Base-by-base conservation (phyloP, 2,113 vertebrate species). In the Ancistrus triradiatus region DNA sequence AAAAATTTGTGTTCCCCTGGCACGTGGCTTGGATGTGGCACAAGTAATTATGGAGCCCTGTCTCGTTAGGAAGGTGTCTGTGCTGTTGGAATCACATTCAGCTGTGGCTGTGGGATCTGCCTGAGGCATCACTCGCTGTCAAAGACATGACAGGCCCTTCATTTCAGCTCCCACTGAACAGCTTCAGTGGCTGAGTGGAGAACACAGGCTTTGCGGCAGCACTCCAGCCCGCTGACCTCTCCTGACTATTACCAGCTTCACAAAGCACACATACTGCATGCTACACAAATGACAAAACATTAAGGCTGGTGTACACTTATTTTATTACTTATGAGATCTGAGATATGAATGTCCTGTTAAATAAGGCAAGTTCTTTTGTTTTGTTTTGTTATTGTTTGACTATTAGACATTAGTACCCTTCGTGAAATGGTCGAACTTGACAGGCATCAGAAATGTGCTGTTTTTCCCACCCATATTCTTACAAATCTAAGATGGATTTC, bases 61-160 rank as follows among this genome's bases (percentile, higher is more conserved):
- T 74, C 50, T 74, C 63, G 63, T 72, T 70, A 73, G 71, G 47
- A 77, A 27, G 42, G 68, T 15, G 63, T 28, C 66, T 68, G 37
- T 55, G 58, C 40, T 72, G 76, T 48, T 21, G 71, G 73, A 76
- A 63, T 72, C 51, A 72, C 71, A 69, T 56, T 28, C 70, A 80
- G 73, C 67, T 61, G 70, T 81, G 68, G 78, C 81, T 87, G 74
- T 62, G 68, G 81, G 82, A 83, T 47, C 73, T 77, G 83, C 80
- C 82, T 59, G 56, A 83, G 81, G 83, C 80, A 2, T 69, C 74
- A 78, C 74, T 73, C 73, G 69, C 78, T 80, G 77, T 83, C 79
- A 82, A 75, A 77, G 80, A 33, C 61, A 46, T 47, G 69, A 70
- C 66, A 79, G 75, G 75, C 73, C 77, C 68, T 66, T 81, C 65